Percentiles rank a stretch among this genome's conserved stretches.
Conservation (phyloP, 2,888 invertebrate species). For the Pristionchus exspectatus region DNA sequence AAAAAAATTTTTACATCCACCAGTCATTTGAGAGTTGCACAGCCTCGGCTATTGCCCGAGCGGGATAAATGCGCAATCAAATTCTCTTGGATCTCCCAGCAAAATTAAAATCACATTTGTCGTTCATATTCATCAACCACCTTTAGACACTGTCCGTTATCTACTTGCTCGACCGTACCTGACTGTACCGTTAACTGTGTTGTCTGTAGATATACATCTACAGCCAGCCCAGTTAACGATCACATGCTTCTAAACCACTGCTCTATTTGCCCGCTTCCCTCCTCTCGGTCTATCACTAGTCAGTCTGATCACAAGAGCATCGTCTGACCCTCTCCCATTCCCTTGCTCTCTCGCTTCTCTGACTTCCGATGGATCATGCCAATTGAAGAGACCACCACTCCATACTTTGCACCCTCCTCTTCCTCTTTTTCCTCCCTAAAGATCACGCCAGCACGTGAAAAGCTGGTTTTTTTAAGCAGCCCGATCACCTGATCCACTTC, state of each 20-base stretch:
- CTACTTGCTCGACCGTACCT: too few relatives aligned
- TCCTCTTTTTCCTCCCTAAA: not conserved
- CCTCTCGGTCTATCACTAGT: not conserved
- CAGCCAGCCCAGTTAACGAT: not conserved
- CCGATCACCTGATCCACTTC: not conserved
- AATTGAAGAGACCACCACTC: not conserved
- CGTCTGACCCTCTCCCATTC: too few relatives aligned
- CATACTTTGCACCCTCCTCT: not conserved
- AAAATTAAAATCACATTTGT: too few relatives aligned
- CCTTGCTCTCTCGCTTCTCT: too few relatives aligned
- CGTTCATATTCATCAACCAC: too few relatives aligned
- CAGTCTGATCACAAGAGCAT: too few relatives aligned
- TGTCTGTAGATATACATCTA: not conserved
- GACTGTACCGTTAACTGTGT: too few relatives aligned
- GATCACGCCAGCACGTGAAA: conserved; percentile 13
- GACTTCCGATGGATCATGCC: not conserved
- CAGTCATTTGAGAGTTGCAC: too few relatives aligned
- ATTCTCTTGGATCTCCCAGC: too few relatives aligned
- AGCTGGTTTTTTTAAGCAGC: not conserved
- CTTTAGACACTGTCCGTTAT: too few relatives aligned
- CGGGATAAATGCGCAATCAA: too few relatives aligned
- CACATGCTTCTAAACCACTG: not conserved
- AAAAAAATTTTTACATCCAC: not conserved
- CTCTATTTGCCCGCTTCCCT: not conserved
- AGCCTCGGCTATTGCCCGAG: too few relatives aligned